Conservation (phyloP, 2,888 invertebrate genomes). For the Lycocerus yunnanus region DNA sequence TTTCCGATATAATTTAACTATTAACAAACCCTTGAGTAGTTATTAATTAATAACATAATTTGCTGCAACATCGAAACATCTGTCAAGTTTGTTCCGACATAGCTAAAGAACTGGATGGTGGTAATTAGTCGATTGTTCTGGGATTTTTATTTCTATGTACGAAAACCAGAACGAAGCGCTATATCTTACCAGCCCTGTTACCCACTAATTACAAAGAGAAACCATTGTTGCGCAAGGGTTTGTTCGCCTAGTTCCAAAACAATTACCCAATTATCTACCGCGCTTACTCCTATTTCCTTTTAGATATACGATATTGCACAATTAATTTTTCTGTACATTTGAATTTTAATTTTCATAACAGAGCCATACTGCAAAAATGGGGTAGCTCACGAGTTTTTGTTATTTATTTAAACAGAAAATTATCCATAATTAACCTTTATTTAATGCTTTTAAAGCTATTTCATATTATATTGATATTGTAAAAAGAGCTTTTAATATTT, state of each 20-base stretch:
- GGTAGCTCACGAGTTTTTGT: neutral
- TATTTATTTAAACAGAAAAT: neutral
- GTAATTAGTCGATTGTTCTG: conserved; percentile 43
- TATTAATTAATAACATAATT: neutral
- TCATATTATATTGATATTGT: no score
- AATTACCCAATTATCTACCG: conserved; percentile 49
- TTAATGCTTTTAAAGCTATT: neutral
- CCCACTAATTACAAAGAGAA: conserved; percentile 50
- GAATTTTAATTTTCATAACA: neutral
- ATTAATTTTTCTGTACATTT: conserved; percentile 1
- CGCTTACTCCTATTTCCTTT: conserved; percentile 23
- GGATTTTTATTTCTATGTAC: conserved; percentile 31
- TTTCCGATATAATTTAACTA: neutral
- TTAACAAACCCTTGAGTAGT: neutral
- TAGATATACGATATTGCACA: conserved; percentile 17
- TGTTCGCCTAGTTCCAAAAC: conserved; percentile 46
- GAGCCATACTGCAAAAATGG: neutral
- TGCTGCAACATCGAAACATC: neutral
- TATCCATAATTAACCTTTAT: neutral
- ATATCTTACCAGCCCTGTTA: conserved; percentile 45
- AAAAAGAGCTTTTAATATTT: no score
- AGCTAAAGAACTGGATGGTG: conserved; percentile 31
- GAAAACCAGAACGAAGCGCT: conserved; percentile 38
- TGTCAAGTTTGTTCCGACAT: neutral
- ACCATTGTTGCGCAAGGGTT: conserved; percentile 49